Percentiles rank a stretch among this genome's conserved stretches.
phyloP scores from a whole-genome alignment of 2,888 invertebrate species.

The Dascillus cervinus region DNA sequence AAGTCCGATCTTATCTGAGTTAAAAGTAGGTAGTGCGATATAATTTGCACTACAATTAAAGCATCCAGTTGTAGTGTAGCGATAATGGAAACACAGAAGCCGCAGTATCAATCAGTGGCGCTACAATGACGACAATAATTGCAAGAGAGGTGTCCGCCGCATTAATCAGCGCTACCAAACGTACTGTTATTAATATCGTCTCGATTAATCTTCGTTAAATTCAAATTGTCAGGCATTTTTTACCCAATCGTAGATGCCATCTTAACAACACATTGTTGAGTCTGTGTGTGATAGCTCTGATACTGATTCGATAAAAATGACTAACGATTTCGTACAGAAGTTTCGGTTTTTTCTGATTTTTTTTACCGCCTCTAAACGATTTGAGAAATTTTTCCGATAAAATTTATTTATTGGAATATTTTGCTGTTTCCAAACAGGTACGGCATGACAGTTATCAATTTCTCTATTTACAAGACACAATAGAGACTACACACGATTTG shows the following conservation, averaged over 20 bases:
- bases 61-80: constrained; percentile 2
- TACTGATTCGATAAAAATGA: constrained; percentile 33
- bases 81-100: constrained; percentile 17
- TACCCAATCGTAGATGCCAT: constrained; percentile 29
- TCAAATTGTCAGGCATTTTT: constrained; percentile 33
- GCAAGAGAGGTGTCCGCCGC: constrained; percentile 24
- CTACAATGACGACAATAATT: constrained; percentile 31
- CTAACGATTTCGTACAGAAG: constrained; percentile 26
- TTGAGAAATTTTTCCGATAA: too few relatives aligned
- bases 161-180: constrained; percentile 30
- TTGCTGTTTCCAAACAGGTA: not conserved
- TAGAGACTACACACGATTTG: constrained; percentile 10
- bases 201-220: constrained; percentile 41
- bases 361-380: too few relatives aligned
- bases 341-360: not conserved
- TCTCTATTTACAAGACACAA: constrained; percentile 6
- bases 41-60: constrained; percentile 9
- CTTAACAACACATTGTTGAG: constrained; percentile 35
- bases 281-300: constrained; percentile 28
- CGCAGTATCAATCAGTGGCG: constrained; percentile 27
- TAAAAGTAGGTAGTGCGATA: constrained; percentile 3
- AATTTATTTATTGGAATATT: too few relatives aligned
- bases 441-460: constrained; percentile 3
- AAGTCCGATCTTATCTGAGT: constrained; percentile 4
- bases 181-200: constrained; percentile 30